Evolutionary conservation across 2,113 vertebrate species (phyloP).

Genomic region (Chlorodrepanis virens): DNA sequence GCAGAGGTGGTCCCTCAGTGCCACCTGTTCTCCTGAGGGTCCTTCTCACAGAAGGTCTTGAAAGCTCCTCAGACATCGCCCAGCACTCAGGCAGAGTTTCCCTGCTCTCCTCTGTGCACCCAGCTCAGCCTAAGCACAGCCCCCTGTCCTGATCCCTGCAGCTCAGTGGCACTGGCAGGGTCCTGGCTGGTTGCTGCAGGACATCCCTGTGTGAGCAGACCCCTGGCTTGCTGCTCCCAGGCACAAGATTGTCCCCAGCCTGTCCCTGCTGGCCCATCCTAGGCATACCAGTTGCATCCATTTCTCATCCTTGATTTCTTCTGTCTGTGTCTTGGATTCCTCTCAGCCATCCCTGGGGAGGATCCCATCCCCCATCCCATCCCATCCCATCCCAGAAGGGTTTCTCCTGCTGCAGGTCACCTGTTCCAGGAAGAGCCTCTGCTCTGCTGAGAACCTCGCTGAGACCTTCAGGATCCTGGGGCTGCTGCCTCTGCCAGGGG

Average conservation of each 20-base stretch:
- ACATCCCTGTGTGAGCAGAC: neutral
- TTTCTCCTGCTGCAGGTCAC: neutral
- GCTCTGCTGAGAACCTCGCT: neutral
- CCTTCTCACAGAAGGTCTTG: rapidly evolving
- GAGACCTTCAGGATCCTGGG: neutral
- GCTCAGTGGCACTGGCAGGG: neutral
- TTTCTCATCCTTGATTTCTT: neutral
- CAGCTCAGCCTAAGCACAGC: neutral
- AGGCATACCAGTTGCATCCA: neutral
- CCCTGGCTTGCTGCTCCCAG: neutral
- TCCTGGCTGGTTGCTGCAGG: neutral
- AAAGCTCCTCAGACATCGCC: neutral
- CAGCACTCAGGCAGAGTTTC: neutral
- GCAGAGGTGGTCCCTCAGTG: neutral
- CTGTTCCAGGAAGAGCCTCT: neutral
- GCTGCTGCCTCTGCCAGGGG: neutral
- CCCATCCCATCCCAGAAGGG: neutral
- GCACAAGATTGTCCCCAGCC: neutral
- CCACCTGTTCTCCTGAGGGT: neutral
- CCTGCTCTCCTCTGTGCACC: neutral
- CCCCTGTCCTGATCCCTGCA: neutral
- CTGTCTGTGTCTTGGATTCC: neutral
- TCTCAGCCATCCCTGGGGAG: neutral
- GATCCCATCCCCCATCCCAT: neutral
- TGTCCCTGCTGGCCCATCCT: neutral